These are phyloP conservation scores for Harpagus bidentatus DNA, from an alignment of 2,113 vertebrate genomes.

Conservation along the genomic window DNA sequence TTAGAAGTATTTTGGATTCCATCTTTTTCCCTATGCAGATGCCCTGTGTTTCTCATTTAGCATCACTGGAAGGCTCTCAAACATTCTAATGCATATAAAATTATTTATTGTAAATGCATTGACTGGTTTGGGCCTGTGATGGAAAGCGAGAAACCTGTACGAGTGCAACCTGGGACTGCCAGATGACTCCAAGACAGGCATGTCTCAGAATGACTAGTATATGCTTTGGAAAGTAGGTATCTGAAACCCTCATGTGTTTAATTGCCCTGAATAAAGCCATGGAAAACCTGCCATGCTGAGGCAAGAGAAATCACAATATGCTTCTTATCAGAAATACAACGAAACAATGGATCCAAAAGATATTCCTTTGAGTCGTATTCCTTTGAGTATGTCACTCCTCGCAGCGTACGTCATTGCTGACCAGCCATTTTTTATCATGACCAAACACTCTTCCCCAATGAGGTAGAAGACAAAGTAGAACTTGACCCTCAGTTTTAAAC, in stretches of 20 bases:
- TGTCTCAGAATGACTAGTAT: rapidly evolving
- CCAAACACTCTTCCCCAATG: neutral
- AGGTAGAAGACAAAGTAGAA: neutral
- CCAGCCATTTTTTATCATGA: neutral
- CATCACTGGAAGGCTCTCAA: neutral
- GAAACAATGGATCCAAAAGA: neutral
- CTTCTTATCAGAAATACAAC: neutral
- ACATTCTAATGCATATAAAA: neutral
- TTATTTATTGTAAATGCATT: neutral
- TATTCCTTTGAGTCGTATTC: neutral
- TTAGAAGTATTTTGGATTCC: neutral
- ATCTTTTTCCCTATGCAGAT: neutral
- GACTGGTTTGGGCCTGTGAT: neutral
- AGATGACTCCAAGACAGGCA: neutral
- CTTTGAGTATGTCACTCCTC: neutral
- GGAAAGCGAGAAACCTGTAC: neutral
- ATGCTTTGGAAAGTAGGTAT: neutral
- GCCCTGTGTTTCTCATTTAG: neutral
- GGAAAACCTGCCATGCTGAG: neutral
- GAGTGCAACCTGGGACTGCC: neutral
- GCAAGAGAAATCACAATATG: neutral
- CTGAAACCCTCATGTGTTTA: neutral
- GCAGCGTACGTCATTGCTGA: rapidly evolving
- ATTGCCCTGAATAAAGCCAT: neutral
- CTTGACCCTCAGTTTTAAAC: neutral